A percentile compares a stretch with the other conserved stretches of the same genome.
phyloP scores from a whole-genome alignment of 2,113 vertebrate genomes.

The Picathartes gymnocephalus region DNA sequence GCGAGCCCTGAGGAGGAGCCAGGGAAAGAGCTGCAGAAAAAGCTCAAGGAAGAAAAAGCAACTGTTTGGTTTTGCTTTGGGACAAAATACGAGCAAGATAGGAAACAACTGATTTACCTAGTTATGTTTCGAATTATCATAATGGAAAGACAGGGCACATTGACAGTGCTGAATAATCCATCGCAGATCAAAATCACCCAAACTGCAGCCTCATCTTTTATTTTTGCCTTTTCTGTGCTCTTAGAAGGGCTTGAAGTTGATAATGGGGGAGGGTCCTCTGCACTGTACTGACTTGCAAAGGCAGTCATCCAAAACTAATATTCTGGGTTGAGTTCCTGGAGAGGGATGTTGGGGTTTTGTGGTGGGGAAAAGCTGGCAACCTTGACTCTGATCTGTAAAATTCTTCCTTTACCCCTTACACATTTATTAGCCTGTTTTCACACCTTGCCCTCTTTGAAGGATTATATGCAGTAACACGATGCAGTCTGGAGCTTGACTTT shows the following conservation, averaged over 20 bases:
- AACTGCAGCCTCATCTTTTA: background rate
- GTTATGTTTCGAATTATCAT: background rate
- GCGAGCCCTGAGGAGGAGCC: background rate
- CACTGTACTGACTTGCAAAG: constrained; percentile 23
- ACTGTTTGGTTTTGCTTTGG: background rate
- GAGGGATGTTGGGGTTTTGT: constrained; percentile 64
- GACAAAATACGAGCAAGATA: background rate
- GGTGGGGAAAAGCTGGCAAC: constrained; percentile 53
- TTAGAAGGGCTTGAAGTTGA: background rate
- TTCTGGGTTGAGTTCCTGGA: constrained; percentile 61
- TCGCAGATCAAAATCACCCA: background rate
- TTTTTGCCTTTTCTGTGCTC: constrained; percentile 2
- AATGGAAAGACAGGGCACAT: background rate
- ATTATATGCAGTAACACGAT: background rate
- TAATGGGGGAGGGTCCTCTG: background rate
- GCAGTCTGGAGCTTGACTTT: background rate
- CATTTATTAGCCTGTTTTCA: constrained; percentile 48
- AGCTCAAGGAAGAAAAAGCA: background rate
- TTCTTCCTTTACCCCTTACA: constrained; percentile 37
- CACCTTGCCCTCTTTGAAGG: constrained; percentile 37
- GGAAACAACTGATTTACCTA: background rate
- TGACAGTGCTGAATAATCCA: background rate
- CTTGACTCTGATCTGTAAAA: constrained; percentile 46
- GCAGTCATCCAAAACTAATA: constrained; percentile 59
- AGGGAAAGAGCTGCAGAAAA: background rate